These are phyloP conservation scores for Caenorhabditis doughertyi DNA, from an alignment of 2,888 invertebrate genomes.

Conservation along the genomic window DNA sequence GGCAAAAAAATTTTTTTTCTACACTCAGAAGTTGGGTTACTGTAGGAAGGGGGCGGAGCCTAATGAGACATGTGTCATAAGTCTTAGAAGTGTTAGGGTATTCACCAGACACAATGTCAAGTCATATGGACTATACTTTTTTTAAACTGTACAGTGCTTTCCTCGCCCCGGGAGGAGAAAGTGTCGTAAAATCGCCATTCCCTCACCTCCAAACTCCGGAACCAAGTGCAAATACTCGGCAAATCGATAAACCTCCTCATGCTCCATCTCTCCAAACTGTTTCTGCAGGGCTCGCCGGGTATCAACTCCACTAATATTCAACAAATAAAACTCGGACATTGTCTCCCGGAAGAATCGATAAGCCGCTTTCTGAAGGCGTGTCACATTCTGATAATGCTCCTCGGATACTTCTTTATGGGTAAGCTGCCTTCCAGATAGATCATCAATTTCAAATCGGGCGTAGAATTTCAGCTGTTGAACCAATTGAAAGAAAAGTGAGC, in stretches of 20 bases:
- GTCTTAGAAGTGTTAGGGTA: no score
- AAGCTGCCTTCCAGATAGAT: conserved; percentile 84
- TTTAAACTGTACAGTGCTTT: no score
- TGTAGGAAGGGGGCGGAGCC: no score
- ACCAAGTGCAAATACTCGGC: conserved; percentile 92
- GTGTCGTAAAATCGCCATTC: no score
- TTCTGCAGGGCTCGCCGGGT: conserved; percentile 90
- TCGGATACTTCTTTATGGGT: conserved; percentile 86
- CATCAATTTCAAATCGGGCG: conserved; percentile 96
- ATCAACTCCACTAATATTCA: conserved; percentile 97
- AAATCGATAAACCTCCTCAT: conserved; percentile 90
- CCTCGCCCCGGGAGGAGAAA: no score
- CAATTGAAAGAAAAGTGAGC: conserved; percentile 86
- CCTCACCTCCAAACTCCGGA: conserved; percentile 85
- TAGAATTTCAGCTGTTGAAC: conserved; percentile 97
- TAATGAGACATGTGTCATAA: no score
- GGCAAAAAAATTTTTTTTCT: no score
- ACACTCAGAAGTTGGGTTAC: no score
- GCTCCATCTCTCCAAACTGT: conserved; percentile 87
- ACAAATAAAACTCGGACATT: conserved; percentile 90
- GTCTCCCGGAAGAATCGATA: conserved; percentile 86
- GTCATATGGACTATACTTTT: no score
- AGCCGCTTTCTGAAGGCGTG: conserved; percentile 94
- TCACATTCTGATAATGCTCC: conserved; percentile 94
- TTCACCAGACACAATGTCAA: no score